Evolutionary conservation across 2,888 invertebrate genomes (phyloP).

Genomic region (Neoascia interrupta): DNA sequence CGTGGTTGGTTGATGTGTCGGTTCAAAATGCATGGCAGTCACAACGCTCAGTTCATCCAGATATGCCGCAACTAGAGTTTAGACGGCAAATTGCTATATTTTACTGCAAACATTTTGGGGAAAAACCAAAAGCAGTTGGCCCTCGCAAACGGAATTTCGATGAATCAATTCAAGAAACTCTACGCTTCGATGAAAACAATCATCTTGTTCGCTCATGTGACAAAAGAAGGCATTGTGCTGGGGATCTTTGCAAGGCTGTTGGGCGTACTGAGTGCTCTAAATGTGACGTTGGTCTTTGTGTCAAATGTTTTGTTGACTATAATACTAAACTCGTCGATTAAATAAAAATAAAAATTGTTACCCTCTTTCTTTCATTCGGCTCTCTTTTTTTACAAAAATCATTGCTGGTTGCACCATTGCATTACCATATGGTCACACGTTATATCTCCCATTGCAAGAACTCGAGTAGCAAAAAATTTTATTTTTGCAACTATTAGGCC

Average conservation of each 20-base stretch:
- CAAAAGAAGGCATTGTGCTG: slow-evolving; percentile 6
- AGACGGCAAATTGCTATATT: neutral
- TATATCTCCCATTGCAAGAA: too few relatives aligned
- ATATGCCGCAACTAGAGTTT: neutral
- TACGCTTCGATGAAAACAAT: neutral
- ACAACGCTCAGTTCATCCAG: neutral
- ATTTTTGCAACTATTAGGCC: too few relatives aligned
- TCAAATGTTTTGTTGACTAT: neutral
- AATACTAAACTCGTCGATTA: neutral
- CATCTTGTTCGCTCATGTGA: too few relatives aligned
- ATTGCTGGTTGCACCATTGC: too few relatives aligned
- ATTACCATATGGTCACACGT: too few relatives aligned
- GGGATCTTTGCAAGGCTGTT: neutral
- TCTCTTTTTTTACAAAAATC: too few relatives aligned
- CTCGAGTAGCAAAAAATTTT: too few relatives aligned
- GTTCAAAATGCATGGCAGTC: slow-evolving; percentile 14
- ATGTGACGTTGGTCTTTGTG: neutral
- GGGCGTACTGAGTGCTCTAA: neutral
- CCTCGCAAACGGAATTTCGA: too few relatives aligned
- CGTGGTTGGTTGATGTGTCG: slow-evolving; percentile 8
- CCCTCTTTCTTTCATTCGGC: too few relatives aligned
- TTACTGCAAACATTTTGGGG: neutral
- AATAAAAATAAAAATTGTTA: neutral
- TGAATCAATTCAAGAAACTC: neutral
- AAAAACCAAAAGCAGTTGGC: slow-evolving; percentile 7